A percentile compares a stretch with the other conserved stretches of the same genome.
Evolutionary conservation across 2,797 vertebrate species (phyloP).

Genomic region (Botia kubotai): DNA sequence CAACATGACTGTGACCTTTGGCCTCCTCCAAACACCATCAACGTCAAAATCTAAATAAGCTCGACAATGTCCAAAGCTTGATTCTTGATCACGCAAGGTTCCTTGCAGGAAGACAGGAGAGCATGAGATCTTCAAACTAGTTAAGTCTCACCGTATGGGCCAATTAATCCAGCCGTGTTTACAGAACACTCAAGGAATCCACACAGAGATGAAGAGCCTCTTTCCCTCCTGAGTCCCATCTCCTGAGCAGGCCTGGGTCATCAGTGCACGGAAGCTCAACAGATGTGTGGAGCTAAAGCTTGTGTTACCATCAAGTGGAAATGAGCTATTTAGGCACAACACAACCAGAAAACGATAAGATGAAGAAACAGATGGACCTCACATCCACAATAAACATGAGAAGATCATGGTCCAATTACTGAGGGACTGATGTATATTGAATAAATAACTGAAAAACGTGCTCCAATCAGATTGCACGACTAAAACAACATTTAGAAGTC

Average conservation of each 20-base stretch:
- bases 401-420: neutral
- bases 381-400: neutral
- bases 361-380: neutral
- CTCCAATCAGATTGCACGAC: too few relatives aligned
- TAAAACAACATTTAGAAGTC: too few relatives aligned
- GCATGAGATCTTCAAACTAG: neutral
- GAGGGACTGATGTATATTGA: neutral
- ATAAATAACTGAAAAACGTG: neutral
- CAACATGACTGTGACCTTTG: constrained; percentile 33
- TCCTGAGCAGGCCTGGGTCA: too few relatives aligned
- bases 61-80: neutral
- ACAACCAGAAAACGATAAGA: neutral
- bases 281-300: constrained; percentile 1
- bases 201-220: constrained; percentile 17
- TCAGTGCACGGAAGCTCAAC: constrained; percentile 10
- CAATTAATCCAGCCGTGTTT: constrained; percentile 36
- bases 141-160: constrained; percentile 41
- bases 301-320: neutral
- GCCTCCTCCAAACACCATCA: neutral
- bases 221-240: constrained; percentile 17
- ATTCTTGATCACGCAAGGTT: neutral
- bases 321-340: neutral
- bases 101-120: constrained; percentile 7
- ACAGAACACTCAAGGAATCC: constrained; percentile 33
- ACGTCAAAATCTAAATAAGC: constrained; percentile 11